Evolutionary conservation across 2,113 vertebrate species (phyloP), one percentile per base, ranked within the genome.

Genomic region (Alosa alosa): DNA sequence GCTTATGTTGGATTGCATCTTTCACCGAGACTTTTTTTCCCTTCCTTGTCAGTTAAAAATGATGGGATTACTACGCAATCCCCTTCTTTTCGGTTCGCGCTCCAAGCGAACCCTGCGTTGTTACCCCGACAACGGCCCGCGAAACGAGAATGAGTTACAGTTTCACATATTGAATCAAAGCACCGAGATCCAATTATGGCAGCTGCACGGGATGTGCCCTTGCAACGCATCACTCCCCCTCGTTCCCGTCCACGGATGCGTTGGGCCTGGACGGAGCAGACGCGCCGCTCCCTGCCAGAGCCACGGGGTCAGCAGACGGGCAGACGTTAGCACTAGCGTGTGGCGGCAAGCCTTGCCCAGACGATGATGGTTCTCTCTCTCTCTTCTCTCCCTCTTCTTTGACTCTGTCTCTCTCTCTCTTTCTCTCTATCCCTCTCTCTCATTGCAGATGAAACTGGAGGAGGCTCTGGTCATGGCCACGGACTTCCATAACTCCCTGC

Each of bases 401-500:
- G n/a, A 31, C 64, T 36, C 64, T 31, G 5, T 72, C 64, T 72
- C n/a, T 36, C 64, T 31, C n/a, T 36, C n/a, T 36, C n/a, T 72
- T 82, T 25, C 81, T 83, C 81, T 44, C 81, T 78, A 90, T 91
- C 88, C 36, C 64, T 78, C 13, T 36, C 4, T 36, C 31, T 78
- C 31, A 0, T 39, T 88, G 0, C 93, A 99, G 98, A 91, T 93
- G 88, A 99, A 99, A 94, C 94, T 99, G 91, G 97, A 99, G 91
- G 98, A 99, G 90, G 97, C 98, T 1, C 94, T 98, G 88, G 95
- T 82, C 46, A 91, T 98, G 92, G 98, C 98, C 83, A 96, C 97
- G 90, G 97, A 97, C 87, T 99, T 99, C 95, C 98, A 99, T 92
- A 97, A 97, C 92, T 99, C 97, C 13, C 95, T 99, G 87, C 98